Base-by-base conservation (phyloP, 2,113 vertebrate genomes). In the Callaeas wilsoni region DNA sequence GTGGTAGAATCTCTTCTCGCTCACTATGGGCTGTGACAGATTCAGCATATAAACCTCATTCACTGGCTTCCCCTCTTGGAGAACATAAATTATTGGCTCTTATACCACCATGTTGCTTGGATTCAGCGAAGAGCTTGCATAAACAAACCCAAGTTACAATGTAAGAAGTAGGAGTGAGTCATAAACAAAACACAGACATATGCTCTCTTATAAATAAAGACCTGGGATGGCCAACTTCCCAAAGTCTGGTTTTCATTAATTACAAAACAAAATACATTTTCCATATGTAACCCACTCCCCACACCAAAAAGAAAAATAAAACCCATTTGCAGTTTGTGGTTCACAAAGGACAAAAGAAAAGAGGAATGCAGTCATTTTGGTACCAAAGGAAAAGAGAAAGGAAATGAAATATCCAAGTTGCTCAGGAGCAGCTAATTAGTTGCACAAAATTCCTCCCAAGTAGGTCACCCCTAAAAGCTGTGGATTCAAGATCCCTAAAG, bases 181-280 rank as follows among this genome's bases (percentile, higher is more conserved):
- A 98, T 96, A 98, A 98, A 97, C 97, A 98, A 98, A 98, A 97
- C 96, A 97, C 73, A 97, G 97, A 97, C 97, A 97, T 98, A 97
- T 98, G 98, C 89, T 97, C 86, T 97, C 87, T 95, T 97, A 97
- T 97, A 98, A 98, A 98, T 97, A 98, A 97, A 97, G 95, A 96
- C 96, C 95, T 95, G 94, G 91, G 84, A 97, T 96, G 97, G 95
- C 96, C 91, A 96, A 94, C 94, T 96, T 97, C 97, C 97, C 95
- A 63, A 96, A 97, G 93, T 94, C 98, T 98, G 97, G 86, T 96
- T 98, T 97, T 96, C 94, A 98, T 98, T 98, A 98, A 98, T 98
- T 97, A 97, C 76, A 97, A 97, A 97, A 97, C 94, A 97, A 97
- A 97, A 97, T 97, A 96, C 81, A 97, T 97, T 97, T 98, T 98